phyloP scores from a whole-genome alignment of 2,888 invertebrate species.

The Leptinotarsa peninsularis region DNA sequence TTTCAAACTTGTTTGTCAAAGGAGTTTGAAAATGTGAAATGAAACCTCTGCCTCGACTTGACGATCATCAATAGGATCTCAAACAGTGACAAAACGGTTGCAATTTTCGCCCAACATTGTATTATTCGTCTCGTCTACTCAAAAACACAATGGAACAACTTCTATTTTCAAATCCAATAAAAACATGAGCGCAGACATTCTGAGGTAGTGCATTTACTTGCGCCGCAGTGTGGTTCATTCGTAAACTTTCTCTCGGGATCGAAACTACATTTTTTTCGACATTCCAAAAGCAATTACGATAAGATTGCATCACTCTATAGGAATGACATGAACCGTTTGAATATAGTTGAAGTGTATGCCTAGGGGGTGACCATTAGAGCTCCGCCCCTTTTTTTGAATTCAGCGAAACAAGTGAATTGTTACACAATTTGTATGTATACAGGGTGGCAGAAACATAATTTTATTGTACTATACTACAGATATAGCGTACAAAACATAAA shows the following conservation, averaged over 20 bases:
- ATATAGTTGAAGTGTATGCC: background rate
- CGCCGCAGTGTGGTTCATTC: background rate
- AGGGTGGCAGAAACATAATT: too few relatives aligned
- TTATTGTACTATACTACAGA: too few relatives aligned
- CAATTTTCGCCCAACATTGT: background rate
- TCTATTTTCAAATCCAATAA: constrained; percentile 14
- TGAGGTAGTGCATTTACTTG: background rate
- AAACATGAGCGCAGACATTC: constrained; percentile 1
- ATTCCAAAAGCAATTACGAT: constrained; percentile 6
- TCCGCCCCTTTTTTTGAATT: too few relatives aligned
- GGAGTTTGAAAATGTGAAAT: too few relatives aligned
- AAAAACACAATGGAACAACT: constrained; percentile 2
- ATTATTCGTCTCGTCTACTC: background rate
- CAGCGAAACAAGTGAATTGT: background rate
- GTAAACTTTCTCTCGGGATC: constrained; percentile 10
- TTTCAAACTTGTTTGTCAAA: too few relatives aligned
- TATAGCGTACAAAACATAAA: too few relatives aligned
- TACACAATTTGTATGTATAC: background rate
- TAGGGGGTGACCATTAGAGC: too few relatives aligned
- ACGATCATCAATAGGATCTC: too few relatives aligned
- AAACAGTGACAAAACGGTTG: background rate
- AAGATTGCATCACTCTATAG: constrained; percentile 4
- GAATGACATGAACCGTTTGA: constrained; percentile 10
- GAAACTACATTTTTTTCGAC: constrained; percentile 18
- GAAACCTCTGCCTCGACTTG: too few relatives aligned